Evolutionary conservation across 2,888 invertebrate genomes (phyloP), one percentile per base, ranked within the genome.

Genomic region (Papilio protenor): DNA sequence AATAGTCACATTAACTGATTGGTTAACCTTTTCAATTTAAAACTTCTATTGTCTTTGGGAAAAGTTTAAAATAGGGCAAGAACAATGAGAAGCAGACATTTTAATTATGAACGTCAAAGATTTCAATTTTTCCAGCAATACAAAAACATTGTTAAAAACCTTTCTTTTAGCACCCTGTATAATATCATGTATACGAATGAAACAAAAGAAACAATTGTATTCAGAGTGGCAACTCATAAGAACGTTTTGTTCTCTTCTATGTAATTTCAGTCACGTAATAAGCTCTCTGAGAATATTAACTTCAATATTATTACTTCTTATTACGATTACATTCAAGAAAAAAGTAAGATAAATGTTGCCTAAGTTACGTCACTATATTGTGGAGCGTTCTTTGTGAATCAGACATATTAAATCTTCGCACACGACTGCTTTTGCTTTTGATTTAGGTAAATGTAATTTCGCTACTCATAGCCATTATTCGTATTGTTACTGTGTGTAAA

Each of bases 251-350:
- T 66, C 40, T 69, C n/a, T 66, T 18, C 21, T 45, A 18, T 40
- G 11, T 40, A n/a, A 45, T 18, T 45, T 45, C 66, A 45, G 66
- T 69, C 45, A 69, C 45, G 66, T 45, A 45, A 45, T 21, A 21
- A 18, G 16, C 12, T 12, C 21, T 69, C 66, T 3, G 4, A 69
- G 40, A 45, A 69, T 69, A 69, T 69, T 45, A 69, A 69, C 66
- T 69, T 21, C 45, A n/a, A 69, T 69, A 69, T 69, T 45, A 69
- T 66, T 66, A 33, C 40, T 66, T 33, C 64, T 66, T 66, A 66
- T 69, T 69, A 69, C 66, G 45, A 69, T 45, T 45, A 21, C 21
- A 21, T 69, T 69, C 40, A 12, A 69, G 66, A 69, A 21, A 69
- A 69, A 69, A 69, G 21, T 45, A 66, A 3, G 66, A 66, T 66